Percentiles rank a stretch among this genome's conserved stretches.
These are phyloP conservation scores for Erythrocercus mccallii DNA, from an alignment of 2,113 vertebrate species.

Conservation along the genomic window DNA sequence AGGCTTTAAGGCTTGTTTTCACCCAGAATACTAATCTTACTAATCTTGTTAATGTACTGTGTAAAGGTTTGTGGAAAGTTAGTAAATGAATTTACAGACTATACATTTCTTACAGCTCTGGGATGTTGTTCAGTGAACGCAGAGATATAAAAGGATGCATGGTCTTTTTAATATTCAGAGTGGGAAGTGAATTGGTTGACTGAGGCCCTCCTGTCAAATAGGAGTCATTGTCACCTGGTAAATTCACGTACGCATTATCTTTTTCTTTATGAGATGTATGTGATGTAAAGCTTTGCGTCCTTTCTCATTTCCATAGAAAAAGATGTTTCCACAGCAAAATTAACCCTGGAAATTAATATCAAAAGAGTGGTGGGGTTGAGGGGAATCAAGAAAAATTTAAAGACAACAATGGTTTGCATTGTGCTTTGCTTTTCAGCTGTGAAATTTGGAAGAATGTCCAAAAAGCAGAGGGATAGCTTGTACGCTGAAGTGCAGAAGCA, in stretches of 20 bases:
- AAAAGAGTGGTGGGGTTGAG: background rate
- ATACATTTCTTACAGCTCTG: background rate
- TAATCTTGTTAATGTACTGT: slow-evolving; percentile 41
- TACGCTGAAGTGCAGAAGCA: slow-evolving; percentile 99
- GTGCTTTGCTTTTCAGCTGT: slow-evolving; percentile 82
- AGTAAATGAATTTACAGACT: slow-evolving; percentile 20
- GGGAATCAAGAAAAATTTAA: background rate
- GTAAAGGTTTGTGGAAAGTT: slow-evolving; percentile 35
- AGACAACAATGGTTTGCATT: background rate
- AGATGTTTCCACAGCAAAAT: background rate
- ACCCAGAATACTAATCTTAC: slow-evolving; percentile 29
- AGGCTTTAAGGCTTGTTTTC: slow-evolving; percentile 33
- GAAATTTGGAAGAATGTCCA: slow-evolving; percentile 99
- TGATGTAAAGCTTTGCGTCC: background rate
- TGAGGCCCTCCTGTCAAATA: background rate
- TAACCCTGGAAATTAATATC: background rate
- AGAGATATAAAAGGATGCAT: background rate
- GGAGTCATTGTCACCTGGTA: background rate
- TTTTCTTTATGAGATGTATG: background rate
- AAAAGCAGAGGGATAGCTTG: slow-evolving; percentile 96
- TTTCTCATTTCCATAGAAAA: background rate
- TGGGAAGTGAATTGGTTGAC: background rate
- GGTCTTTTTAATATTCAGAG: background rate
- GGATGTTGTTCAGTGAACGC: background rate
- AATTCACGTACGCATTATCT: background rate